These are phyloP conservation scores for Ennomos quercinarius DNA, from an alignment of 2,888 invertebrate genomes.

Conservation along the genomic window DNA sequence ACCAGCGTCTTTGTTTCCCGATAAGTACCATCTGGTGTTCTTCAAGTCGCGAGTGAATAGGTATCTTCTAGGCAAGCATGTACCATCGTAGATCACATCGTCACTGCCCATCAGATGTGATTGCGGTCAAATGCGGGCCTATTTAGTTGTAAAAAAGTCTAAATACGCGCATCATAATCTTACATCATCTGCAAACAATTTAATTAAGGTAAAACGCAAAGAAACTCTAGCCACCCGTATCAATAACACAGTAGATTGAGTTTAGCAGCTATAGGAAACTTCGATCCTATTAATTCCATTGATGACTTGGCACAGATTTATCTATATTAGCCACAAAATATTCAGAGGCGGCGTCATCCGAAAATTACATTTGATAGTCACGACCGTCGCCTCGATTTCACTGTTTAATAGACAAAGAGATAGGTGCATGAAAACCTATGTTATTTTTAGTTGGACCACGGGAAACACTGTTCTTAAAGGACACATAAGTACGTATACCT, in stretches of 20 bases:
- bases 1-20: too few species aligned
- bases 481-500: too few species aligned
- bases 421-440: neutral
- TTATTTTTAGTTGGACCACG: neutral
- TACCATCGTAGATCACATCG: too few species aligned
- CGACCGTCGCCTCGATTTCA: conserved; percentile 21
- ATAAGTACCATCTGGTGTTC: too few species aligned
- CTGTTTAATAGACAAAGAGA: conserved; percentile 21
- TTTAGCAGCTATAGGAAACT: conserved; percentile 16
- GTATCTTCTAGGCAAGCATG: too few species aligned
- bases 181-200: too few species aligned
- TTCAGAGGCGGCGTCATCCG: conserved; percentile 22
- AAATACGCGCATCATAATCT: too few species aligned
- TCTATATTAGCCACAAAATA: conserved; percentile 30
- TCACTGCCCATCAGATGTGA: too few species aligned
- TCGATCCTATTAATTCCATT: conserved; percentile 26
- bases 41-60: too few species aligned
- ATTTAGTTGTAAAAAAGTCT: too few species aligned
- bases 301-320: conserved; percentile 23
- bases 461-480: too few species aligned
- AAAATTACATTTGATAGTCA: conserved; percentile 34
- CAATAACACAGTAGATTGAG: conserved; percentile 26
- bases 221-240: conserved; percentile 1
- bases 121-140: too few species aligned
- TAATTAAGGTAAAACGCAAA: neutral